Base-by-base conservation (phyloP, 2,888 invertebrate genomes). In the Agrenia bidenticulata region DNA sequence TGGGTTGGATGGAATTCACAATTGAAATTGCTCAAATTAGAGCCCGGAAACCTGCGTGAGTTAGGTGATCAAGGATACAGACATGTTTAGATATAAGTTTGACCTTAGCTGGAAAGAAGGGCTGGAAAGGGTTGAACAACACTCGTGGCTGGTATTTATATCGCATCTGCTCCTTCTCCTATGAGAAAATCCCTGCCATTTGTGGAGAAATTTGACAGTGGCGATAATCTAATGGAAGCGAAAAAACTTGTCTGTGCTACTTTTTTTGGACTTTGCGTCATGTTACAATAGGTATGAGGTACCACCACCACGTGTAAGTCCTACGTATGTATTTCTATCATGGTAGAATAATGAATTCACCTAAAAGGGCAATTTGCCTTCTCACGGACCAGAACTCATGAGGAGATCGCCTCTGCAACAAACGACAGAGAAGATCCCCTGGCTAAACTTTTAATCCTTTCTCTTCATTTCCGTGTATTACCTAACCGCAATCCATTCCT, bases 201-300 rank as follows among this genome's bases (percentile, higher is more conserved):
- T 74, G 75, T 65, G 70, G 73, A 74, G 74, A 76, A 76, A 72
- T 73, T 74, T 74, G 76, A 76, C 76, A 76, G 74, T 74, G 76
- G 73, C 70, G 72, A 74, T 76, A 74, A 74, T 74, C 68, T 73
- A 74, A 74, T 72, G 73, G 75, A 69, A 73, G 71, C 70, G 69
- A 71, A 72, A 72, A 76, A 76, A 76, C 74, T 75, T 71, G 76
- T 76, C 74, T 74, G 73, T 73, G 75, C 76, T 73, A 76, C 76
- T 76, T 76, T 76, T 75, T 76, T 72, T 70, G 61, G 49, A 63
- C 71, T 71, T 73, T 72, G 73, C 73, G 73, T 75, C 73, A 73
- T 72, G 65, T 69, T 58, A 42, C 19, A 57, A 57, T 5, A 51
- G 24, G 51, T 51, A 51, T 21, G 51, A 15, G 15, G 45, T 45